Evolutionary conservation across 2,113 vertebrate genomes (phyloP).

Genomic region (Stigmatopora nigra): DNA sequence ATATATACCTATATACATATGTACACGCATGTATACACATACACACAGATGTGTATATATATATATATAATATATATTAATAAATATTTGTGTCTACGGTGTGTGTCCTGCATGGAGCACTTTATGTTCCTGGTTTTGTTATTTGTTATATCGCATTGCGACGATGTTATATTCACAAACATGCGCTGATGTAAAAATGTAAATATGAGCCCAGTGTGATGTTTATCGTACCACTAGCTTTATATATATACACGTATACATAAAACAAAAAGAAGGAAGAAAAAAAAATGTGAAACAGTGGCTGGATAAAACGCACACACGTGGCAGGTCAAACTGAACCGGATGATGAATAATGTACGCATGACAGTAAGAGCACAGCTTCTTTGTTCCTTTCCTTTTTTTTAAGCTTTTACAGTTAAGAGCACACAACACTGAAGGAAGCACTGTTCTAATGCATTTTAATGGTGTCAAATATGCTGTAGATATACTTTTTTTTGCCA

Average conservation of each 20-base stretch:
- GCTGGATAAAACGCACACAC: background rate
- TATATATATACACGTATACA: background rate
- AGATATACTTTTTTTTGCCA: constrained; percentile 69
- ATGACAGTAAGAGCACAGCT: constrained; percentile 65
- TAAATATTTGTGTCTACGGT: constrained; percentile 49
- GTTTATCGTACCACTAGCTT: constrained; percentile 1
- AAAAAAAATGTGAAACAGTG: background rate
- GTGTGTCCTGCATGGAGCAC: constrained; percentile 73
- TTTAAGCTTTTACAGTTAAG: constrained; percentile 51
- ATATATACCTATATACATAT: too few relatives aligned
- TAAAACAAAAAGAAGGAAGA: background rate
- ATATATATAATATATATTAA: too few relatives aligned
- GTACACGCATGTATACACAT: too few relatives aligned
- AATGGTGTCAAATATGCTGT: constrained; percentile 69
- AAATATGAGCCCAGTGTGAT: constrained; percentile 40
- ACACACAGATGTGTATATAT: too few relatives aligned
- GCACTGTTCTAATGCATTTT: constrained; percentile 66
- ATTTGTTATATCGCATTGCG: constrained; percentile 53
- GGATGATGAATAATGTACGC: constrained; percentile 48
- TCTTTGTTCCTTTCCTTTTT: constrained; percentile 9
- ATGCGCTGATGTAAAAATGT: constrained; percentile 36
- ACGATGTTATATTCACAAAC: constrained; percentile 32
- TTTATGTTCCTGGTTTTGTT: constrained; percentile 66
- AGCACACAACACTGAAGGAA: constrained; percentile 69
- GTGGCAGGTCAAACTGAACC: background rate